Conservation (phyloP, 2,797 vertebrate species). For the Ctenopoma multispine region DNA sequence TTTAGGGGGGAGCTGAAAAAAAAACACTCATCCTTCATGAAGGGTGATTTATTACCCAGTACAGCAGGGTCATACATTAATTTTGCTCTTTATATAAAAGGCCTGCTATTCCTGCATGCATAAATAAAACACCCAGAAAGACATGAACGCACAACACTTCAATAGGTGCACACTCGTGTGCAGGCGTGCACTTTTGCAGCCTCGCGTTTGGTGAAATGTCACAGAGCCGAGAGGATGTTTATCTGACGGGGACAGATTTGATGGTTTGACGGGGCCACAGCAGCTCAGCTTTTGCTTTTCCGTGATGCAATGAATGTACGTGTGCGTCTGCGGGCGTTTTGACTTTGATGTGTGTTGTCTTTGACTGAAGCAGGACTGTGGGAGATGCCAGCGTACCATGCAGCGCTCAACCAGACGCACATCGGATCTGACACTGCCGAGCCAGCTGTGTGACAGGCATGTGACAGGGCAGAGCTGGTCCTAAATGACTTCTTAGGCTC, state of each 20-base stretch:
- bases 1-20: conserved; percentile 59
- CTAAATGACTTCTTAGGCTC: conserved; percentile 83
- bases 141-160: conserved; percentile 47
- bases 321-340: conserved; percentile 32
- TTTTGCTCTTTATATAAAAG: conserved; percentile 83
- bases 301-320: conserved; percentile 28
- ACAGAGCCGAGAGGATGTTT: conserved; percentile 78
- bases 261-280: conserved; percentile 74
- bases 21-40: conserved; percentile 72
- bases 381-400: conserved; percentile 66
- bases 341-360: conserved; percentile 74
- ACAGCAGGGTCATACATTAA: conserved; percentile 79
- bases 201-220: conserved; percentile 73
- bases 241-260: conserved; percentile 82
- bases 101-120: conserved; percentile 79
- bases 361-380: conserved; percentile 75
- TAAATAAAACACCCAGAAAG: conserved; percentile 77
- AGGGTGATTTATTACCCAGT: conserved; percentile 81
- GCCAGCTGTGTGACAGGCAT: conserved; percentile 81
- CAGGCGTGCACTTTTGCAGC: conserved; percentile 41
- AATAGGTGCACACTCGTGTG: background rate
- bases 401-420: conserved; percentile 71
- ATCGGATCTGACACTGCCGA: conserved; percentile 79
- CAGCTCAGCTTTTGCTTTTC: conserved; percentile 34
- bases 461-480: conserved; percentile 76